phyloP scores from a whole-genome alignment of 2,888 invertebrate species.

The Coecobrya sp. region DNA sequence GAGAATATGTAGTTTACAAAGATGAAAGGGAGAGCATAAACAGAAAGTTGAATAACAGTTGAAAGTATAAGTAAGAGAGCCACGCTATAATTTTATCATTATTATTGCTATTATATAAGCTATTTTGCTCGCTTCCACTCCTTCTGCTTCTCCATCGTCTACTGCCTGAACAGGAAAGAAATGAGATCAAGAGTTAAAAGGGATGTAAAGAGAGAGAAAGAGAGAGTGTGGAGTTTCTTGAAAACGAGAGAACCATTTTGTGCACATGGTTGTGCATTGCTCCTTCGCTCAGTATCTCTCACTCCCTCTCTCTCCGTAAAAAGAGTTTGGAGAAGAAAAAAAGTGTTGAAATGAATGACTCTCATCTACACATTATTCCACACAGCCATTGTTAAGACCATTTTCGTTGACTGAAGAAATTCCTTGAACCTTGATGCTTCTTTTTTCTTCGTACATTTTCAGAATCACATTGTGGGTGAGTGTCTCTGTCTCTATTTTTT shows the following conservation, averaged over 20 bases:
- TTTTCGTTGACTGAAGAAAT: constrained; percentile 55
- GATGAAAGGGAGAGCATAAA: neutral
- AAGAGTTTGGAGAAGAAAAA: constrained; percentile 10
- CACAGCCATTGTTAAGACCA: constrained; percentile 58
- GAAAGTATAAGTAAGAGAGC: constrained; percentile 50
- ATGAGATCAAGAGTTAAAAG: constrained; percentile 69
- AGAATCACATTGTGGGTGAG: constrained; percentile 5
- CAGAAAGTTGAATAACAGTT: constrained; percentile 67
- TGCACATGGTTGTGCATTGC: constrained; percentile 34
- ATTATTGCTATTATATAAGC: constrained; percentile 76
- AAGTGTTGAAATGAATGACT: constrained; percentile 69
- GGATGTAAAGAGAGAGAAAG: constrained; percentile 45
- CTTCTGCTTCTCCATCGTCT: constrained; percentile 43
- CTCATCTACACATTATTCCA: constrained; percentile 61
- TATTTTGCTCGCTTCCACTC: constrained; percentile 64
- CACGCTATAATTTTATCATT: constrained; percentile 63
- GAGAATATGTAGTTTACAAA: neutral
- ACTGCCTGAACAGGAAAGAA: constrained; percentile 49
- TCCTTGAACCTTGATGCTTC: constrained; percentile 13
- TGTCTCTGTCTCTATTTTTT: neutral
- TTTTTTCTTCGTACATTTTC: neutral
- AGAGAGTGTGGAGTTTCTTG: constrained; percentile 18
- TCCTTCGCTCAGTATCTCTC: neutral
- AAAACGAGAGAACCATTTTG: constrained; percentile 41
- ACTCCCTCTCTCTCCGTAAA: neutral